Percentiles rank a stretch among this genome's conserved stretches.
These are phyloP conservation scores for Alfaro cultratus DNA, from an alignment of 2,797 vertebrate species.

Conservation along the genomic window DNA sequence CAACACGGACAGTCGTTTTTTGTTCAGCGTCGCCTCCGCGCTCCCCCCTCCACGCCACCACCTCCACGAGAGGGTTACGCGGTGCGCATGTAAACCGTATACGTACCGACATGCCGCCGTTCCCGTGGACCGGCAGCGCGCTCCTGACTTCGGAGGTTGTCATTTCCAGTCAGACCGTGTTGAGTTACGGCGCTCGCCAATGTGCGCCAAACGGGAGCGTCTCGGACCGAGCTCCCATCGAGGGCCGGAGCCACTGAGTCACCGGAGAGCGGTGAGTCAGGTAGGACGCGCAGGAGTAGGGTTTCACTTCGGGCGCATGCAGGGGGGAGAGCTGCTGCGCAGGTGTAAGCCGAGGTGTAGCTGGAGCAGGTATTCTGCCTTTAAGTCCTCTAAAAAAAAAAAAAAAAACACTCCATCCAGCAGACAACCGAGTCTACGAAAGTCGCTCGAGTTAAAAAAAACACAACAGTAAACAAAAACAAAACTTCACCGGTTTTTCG, in stretches of 20 bases:
- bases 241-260: conserved; percentile 67
- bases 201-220: conserved; percentile 11
- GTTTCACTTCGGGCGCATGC: conserved; percentile 64
- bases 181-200: conserved; percentile 36
- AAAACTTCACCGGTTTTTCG: not conserved
- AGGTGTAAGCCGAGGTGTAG: conserved; percentile 56
- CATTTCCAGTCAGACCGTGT: conserved; percentile 53
- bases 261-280: conserved; percentile 71
- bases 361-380: conserved; percentile 57
- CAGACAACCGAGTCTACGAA: not conserved
- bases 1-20: conserved; percentile 39
- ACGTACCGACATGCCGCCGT: conserved; percentile 66
- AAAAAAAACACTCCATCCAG: not conserved
- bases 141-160: conserved; percentile 34
- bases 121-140: conserved; percentile 38
- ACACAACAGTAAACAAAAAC: too few species aligned
- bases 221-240: conserved; percentile 30
- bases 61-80: too few species aligned
- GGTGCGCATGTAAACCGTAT: too few species aligned
- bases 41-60: too few species aligned
- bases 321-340: conserved; percentile 68
- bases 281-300: conserved; percentile 60
- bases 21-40: conserved; percentile 19
- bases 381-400: not conserved
- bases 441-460: not conserved